Evolutionary conservation across 2,888 invertebrate species (phyloP), one percentile per base, ranked within the genome.

Genomic region (Stenoptilia bipunctidactyla): DNA sequence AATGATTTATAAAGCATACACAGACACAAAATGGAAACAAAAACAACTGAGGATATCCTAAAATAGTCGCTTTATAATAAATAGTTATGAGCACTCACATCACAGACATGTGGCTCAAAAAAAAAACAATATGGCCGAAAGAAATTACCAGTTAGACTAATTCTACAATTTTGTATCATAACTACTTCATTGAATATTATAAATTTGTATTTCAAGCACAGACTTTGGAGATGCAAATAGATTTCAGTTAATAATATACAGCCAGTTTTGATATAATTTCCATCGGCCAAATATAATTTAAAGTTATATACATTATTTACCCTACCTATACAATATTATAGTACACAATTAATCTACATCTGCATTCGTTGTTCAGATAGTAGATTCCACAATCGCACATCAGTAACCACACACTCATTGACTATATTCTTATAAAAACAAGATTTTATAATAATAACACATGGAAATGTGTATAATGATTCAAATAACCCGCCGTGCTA

Each of bases 401-500:
- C 39, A 12, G 25, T 15, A 15, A 2, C 13, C 15, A 30, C 27
- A 15, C 27, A 15, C 40, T 37, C 36, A 45, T 40, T 45, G 34
- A 43, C 48, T 52, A 53, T 45, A 37, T 12, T 30, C n/a, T 30
- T 30, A 30, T 12, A 30, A 30, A 20, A 30, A 30, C 30, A 30
- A 9, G 30, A 30, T 30, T 20, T 20, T 20, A 20, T 20, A 20
- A 30, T n/a, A 30, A n/a, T 10, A n/a, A 30, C 30, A 12, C 10
- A 8, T 34, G 34, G 36, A 33, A 38, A 36, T 36, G 38, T 38
- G 38, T 36, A 15, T 20, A 33, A 36, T 39, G 15, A 39, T 33
- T 38, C 33, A 34, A 37, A 6, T 51, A 49, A 58, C 61, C 68
- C 71, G 69, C 72, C 70, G 64, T 65, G 68, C 66, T 65, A 64